Evolutionary conservation across 2,113 vertebrate genomes (phyloP), one percentile per base, ranked within the genome.

Genomic region (Rhinolophus sinicus): DNA sequence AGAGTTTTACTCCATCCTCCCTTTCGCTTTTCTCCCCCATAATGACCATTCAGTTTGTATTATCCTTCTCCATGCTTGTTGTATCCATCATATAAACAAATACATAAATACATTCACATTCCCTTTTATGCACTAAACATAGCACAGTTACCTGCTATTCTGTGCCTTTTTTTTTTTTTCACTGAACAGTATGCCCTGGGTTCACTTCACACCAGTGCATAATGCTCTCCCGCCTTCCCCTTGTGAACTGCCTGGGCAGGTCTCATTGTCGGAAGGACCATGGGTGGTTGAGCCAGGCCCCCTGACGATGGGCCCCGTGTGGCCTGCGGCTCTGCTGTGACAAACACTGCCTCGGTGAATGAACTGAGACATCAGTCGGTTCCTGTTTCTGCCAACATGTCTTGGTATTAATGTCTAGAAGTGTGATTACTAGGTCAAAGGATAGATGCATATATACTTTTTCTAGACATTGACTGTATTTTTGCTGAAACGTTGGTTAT

Each of bases 181-280:
- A 9, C 38, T 38, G 6, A n/a, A 16, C 30, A 6, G 33, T 19
- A 1, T 24, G 58, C 8, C 8, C 28, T 69, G n/a, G 38, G 69
- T 50, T 52, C 13, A 13, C 38, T 47, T 15, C 4, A 0, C n/a
- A 3, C 30, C 18, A 21, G 65, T 58, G 24, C 5, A 0, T 14
- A 3, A 0, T 54, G 16, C 56, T 70, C 5, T 0, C 60, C 40
- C 18, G 14, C 30, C 9, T 44, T 33, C n/a, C 18, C 28, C 13
- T 22, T 35, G 44, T 50, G 7, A 4, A 33, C 3, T 22, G 78
- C 33, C 33, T 10, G 6, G 40, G n/a, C 50, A 22, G 26, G 26
- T 40, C 15, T 22, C 47, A 4, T 12, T 35, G 22, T 75, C 44
- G 44, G 56, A 35, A 26, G 56, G 13, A 3, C 54, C 22, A 0